Conservation (phyloP, 2,113 vertebrate species). For the human (Homo sapiens) region GRCh38 chr1:112177501-112178000, state of each 20-base stretch:
- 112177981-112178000: neutral
- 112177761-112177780: neutral
- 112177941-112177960: neutral
- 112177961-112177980: neutral
- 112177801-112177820: neutral
- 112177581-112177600: neutral
- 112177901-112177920: neutral
- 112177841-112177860: neutral
- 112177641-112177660: slow-evolving; percentile 56
- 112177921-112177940: neutral
- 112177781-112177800: neutral
- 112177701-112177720: neutral
- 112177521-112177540: neutral
- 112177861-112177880: neutral
- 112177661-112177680: slow-evolving; percentile 25
- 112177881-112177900: neutral
- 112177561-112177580: fast-evolving
- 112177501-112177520: neutral
- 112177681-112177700: neutral
- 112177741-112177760: slow-evolving; percentile 40
- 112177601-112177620: neutral
- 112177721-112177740: slow-evolving; percentile 40
- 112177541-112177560: neutral
- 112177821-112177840: neutral
- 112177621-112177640: slow-evolving; percentile 17